Evolutionary conservation across 2,113 vertebrate genomes (phyloP).

Genomic region (Nerophis lumbriciformis): DNA sequence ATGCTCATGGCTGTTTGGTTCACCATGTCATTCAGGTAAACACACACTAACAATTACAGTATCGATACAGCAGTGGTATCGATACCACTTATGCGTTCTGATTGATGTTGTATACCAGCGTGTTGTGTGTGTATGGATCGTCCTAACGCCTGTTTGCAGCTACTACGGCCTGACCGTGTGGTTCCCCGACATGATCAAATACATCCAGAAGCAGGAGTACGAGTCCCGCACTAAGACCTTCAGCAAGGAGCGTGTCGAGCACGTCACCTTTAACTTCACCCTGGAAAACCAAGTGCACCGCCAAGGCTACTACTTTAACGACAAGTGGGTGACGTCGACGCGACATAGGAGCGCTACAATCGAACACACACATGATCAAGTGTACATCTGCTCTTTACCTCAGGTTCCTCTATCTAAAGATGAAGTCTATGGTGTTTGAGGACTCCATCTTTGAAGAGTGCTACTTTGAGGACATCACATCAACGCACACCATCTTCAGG

Average conservation of each 20-base stretch:
- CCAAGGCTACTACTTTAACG: slow-evolving; percentile 88
- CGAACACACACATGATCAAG: background rate
- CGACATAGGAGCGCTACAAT: too few relatives aligned
- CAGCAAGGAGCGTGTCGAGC: slow-evolving; percentile 80
- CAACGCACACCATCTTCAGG: slow-evolving; percentile 92
- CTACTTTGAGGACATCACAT: slow-evolving; percentile 94
- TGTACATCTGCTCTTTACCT: background rate
- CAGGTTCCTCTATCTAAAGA: slow-evolving; percentile 91
- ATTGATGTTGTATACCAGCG: too few relatives aligned
- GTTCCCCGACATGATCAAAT: slow-evolving; percentile 98
- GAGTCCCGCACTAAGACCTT: slow-evolving; percentile 85
- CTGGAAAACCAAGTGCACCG: slow-evolving; percentile 94
- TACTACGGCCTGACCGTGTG: slow-evolving; percentile 96
- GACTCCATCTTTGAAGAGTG: slow-evolving; percentile 94
- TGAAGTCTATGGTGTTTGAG: slow-evolving; percentile 95
- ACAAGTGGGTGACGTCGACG: slow-evolving; percentile 76
- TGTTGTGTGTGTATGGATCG: too few relatives aligned
- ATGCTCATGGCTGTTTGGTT: slow-evolving; percentile 99
- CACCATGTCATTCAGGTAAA: slow-evolving; percentile 95
- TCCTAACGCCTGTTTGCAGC: slow-evolving; percentile 56
- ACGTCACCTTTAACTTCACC: slow-evolving; percentile 96
- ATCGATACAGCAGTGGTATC: too few relatives aligned
- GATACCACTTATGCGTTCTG: too few relatives aligned
- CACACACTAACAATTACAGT: too few relatives aligned
- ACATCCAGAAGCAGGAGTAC: slow-evolving; percentile 90